These are phyloP conservation scores for Eueides isabella DNA, from an alignment of 1,140 invertebrate species.

Conservation along the genomic window DNA sequence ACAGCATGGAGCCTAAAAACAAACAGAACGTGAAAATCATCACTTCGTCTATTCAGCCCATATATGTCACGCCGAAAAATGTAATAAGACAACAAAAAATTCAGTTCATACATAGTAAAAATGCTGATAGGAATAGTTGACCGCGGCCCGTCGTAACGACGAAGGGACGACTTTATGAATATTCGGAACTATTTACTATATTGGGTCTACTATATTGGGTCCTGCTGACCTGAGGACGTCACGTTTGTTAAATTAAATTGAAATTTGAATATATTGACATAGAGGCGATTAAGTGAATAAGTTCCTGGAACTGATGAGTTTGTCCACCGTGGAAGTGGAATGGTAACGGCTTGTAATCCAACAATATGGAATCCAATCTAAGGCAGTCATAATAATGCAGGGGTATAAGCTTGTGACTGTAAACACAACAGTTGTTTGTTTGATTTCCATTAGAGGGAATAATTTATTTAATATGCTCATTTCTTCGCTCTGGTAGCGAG, in stretches of 20 bases:
- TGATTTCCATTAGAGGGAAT: no score
- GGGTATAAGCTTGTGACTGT: no score
- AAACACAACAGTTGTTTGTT: no score
- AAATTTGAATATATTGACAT: neutral
- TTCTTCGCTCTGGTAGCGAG: no score
- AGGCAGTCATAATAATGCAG: no score
- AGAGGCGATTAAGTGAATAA: neutral
- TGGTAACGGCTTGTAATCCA: neutral
- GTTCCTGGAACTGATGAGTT: neutral
- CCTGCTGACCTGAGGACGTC: neutral
- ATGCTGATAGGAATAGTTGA: constrained; percentile 1
- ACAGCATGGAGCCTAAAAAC: no score
- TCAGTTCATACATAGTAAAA: neutral
- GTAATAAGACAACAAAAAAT: neutral
- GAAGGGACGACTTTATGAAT: neutral
- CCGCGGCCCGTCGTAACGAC: neutral
- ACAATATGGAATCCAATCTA: no score
- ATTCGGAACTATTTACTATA: neutral
- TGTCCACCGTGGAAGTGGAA: neutral
- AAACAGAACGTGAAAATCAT: no score
- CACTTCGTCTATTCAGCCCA: no score
- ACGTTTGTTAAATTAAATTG: neutral
- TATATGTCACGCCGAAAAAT: neutral
- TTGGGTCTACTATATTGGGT: neutral
- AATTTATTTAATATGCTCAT: no score